Evolutionary conservation across 2,797 vertebrate species (phyloP), one percentile per base, ranked within the genome.

Genomic region (Phrynocephalus forsythii): DNA sequence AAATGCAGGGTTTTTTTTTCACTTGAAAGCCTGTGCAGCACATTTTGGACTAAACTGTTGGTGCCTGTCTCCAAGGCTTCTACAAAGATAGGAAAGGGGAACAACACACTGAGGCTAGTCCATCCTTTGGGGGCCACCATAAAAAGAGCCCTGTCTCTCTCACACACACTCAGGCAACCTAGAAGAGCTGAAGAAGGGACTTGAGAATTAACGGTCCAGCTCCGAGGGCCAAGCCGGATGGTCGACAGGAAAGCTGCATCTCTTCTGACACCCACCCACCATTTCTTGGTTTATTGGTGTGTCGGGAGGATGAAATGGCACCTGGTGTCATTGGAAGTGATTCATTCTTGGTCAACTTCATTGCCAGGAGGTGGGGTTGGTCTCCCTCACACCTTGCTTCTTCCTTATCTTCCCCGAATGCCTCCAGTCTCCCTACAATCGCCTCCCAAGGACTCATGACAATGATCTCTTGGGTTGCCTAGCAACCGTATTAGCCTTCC

Each of bases 321-420:
- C 11, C 84, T 33, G 28, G 10, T 60, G 28, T 79, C 81, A n/a
- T 2, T 86, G 67, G 24, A 86, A 89, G 7, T 22, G 56, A 60
- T 52, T 90, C 88, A 44, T 71, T 86, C 89, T 82, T 78, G 20
- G 86, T 89, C 87, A 93, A 83, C 24, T 83, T 66, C 18, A 15
- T 38, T 1, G 44, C 28, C 69, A 3, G 3, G n/a, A 44, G 76
- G 88, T 44, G 69, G 86, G n/a, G 33, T 30, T 86, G 80, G 68
- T 10, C 3, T 87, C 0, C 0, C 76, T 89, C 44, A 89, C 72
- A 15, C 87, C 28, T 26, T 10, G 88, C 28, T 86, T 50, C 38
- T 22, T 75, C 30, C 15, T 80, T 90, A 79, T 68, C 1, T 0
- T 8, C 24, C 5, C 38, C 0, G 0, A 10, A 60, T 63, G 63